Conservation (phyloP, 2,797 vertebrate genomes). For the Alectoris magna region DNA sequence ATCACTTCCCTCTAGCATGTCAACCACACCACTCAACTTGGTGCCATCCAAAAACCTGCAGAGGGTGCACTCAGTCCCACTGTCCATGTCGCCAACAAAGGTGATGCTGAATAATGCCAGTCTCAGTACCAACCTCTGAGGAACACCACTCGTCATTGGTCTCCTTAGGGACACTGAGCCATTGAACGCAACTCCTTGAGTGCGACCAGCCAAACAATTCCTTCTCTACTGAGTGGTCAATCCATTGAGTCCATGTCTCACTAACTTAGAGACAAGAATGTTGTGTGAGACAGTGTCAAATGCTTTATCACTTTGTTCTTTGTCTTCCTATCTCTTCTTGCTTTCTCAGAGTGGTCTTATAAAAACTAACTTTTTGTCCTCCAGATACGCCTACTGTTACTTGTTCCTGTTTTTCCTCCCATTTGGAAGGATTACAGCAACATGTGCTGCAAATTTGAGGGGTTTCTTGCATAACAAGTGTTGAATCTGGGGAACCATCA, state of each 20-base stretch:
- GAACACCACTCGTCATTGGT: neutral
- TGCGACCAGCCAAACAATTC: neutral
- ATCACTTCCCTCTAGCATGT: too few species aligned
- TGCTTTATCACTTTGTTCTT: neutral
- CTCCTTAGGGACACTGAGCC: neutral
- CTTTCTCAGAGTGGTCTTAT: neutral
- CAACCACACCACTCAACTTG: neutral
- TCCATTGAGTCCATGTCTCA: neutral
- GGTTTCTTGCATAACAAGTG: neutral
- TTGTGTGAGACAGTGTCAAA: neutral
- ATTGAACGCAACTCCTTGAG: neutral
- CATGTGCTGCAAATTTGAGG: neutral
- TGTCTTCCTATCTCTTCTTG: neutral
- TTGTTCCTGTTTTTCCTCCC: neutral
- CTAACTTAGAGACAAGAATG: neutral
- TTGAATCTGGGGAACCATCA: neutral
- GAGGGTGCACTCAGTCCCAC: neutral
- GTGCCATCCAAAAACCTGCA: neutral
- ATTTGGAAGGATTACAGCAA: neutral
- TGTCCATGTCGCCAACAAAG: neutral
- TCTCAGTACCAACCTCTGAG: neutral
- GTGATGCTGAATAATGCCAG: neutral
- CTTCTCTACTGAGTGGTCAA: neutral
- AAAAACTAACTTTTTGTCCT: neutral
- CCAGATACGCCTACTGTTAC: neutral